These are phyloP conservation scores for Bradypodion ventrale DNA, from an alignment of 2,797 vertebrate genomes.

Conservation along the genomic window DNA sequence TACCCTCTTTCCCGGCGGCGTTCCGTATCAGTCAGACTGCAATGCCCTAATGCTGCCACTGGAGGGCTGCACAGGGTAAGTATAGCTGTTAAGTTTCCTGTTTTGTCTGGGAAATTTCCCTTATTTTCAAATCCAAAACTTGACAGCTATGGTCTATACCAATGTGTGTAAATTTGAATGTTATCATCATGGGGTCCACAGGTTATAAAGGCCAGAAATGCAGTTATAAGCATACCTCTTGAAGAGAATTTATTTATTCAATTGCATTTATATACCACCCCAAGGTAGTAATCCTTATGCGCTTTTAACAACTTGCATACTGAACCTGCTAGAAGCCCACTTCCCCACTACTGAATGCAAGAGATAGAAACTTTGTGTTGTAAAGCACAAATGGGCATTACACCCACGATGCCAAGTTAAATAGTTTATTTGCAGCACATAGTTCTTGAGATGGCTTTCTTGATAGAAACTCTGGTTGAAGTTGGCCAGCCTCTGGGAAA, in stretches of 20 bases:
- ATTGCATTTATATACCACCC: too few relatives aligned
- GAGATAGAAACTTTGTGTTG: not conserved
- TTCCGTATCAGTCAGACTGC: too few relatives aligned
- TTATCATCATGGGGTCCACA: too few relatives aligned
- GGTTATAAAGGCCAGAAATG: not conserved
- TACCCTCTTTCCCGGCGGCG: too few relatives aligned
- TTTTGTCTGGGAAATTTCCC: too few relatives aligned
- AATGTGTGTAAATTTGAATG: too few relatives aligned
- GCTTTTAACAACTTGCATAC: not conserved
- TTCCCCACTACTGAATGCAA: constrained; percentile 13
- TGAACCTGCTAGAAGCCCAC: not conserved
- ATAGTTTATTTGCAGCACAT: not conserved
- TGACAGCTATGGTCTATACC: too few relatives aligned
- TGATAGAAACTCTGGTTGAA: not conserved
- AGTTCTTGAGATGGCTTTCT: not conserved
- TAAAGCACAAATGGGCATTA: not conserved
- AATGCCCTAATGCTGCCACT: too few relatives aligned
- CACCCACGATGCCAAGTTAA: not conserved
- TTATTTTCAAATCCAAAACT: too few relatives aligned
- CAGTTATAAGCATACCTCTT: not conserved
- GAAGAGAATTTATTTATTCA: too few relatives aligned
- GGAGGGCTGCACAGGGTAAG: too few relatives aligned
- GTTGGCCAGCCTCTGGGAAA: not conserved
- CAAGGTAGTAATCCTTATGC: not conserved
- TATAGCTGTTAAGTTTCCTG: too few relatives aligned